These are phyloP conservation scores for Mico argentatus DNA, from an alignment of 2,797 vertebrate species.

Conservation along the genomic window DNA sequence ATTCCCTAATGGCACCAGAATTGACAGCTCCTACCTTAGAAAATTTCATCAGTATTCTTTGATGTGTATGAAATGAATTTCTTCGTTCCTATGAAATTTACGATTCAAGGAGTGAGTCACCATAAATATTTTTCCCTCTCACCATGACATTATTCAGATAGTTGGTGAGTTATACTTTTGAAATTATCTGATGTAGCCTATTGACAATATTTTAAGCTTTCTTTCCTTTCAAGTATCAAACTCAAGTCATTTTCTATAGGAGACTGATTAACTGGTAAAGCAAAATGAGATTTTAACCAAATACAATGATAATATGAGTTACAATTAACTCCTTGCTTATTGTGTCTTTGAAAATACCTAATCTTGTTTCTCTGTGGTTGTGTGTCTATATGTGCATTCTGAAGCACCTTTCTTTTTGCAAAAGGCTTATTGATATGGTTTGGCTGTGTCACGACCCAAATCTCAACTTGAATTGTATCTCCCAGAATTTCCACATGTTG, in stretches of 20 bases:
- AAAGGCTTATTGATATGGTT: neutral
- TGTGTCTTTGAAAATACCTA: neutral
- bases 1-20: conserved; percentile 40
- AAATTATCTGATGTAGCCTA: conserved; percentile 37
- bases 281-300: conserved; percentile 39
- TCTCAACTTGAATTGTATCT: neutral
- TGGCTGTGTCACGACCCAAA: neutral
- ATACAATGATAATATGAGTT: neutral
- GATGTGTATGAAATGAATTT: conserved; percentile 52
- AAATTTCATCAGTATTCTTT: conserved; percentile 67
- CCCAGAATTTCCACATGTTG: neutral
- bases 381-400: neutral
- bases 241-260: conserved; percentile 24
- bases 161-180: conserved; percentile 51
- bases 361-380: neutral
- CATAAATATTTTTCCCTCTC: conserved; percentile 66
- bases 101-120: conserved; percentile 34
- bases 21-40: conserved; percentile 52
- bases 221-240: conserved; percentile 44
- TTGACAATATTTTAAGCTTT: conserved; percentile 42
- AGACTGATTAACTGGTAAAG: conserved; percentile 34
- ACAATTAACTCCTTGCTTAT: neutral
- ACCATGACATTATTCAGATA: conserved; percentile 63
- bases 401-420: neutral
- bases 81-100: conserved; percentile 64